These are phyloP conservation scores for Macropodus opercularis DNA, from an alignment of 2,797 vertebrate genomes.

Conservation along the genomic window DNA sequence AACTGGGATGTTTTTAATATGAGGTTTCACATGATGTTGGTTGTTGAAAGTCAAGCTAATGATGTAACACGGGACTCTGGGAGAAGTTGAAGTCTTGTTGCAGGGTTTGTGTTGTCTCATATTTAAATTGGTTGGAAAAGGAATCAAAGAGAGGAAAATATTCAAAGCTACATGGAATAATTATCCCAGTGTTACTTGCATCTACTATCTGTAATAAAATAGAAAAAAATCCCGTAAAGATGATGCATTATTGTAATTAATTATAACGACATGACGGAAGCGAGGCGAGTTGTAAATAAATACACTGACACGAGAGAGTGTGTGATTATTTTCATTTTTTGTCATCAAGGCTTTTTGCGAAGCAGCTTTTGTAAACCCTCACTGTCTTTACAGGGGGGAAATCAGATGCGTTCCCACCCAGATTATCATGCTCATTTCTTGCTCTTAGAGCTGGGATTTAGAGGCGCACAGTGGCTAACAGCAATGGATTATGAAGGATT, in stretches of 20 bases:
- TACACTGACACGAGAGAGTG: constrained; percentile 13
- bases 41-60: constrained; percentile 74
- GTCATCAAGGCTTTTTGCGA: constrained; percentile 28
- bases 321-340: constrained; percentile 35
- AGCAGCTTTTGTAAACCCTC: constrained; percentile 48
- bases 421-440: constrained; percentile 77
- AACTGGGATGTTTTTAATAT: constrained; percentile 51
- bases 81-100: constrained; percentile 66
- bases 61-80: constrained; percentile 45
- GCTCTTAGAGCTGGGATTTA: constrained; percentile 75
- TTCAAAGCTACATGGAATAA: constrained; percentile 12
- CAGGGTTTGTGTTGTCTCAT: constrained; percentile 19
- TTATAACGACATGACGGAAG: constrained; percentile 8
- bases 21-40: constrained; percentile 55
- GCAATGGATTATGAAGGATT: constrained; percentile 82
- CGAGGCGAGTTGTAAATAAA: constrained; percentile 11
- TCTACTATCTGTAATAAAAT: constrained; percentile 2
- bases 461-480: constrained; percentile 78
- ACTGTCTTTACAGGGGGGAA: constrained; percentile 55
- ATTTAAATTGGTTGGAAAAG: constrained; percentile 46
- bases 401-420: constrained; percentile 70
- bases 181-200: constrained; percentile 10
- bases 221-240: constrained; percentile 6
- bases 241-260: constrained; percentile 24
- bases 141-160: constrained; percentile 28